Percentiles rank a stretch among this genome's conserved stretches.
Evolutionary conservation across 2,797 vertebrate genomes (phyloP).

Genomic region (Glyptemys insculpta): DNA sequence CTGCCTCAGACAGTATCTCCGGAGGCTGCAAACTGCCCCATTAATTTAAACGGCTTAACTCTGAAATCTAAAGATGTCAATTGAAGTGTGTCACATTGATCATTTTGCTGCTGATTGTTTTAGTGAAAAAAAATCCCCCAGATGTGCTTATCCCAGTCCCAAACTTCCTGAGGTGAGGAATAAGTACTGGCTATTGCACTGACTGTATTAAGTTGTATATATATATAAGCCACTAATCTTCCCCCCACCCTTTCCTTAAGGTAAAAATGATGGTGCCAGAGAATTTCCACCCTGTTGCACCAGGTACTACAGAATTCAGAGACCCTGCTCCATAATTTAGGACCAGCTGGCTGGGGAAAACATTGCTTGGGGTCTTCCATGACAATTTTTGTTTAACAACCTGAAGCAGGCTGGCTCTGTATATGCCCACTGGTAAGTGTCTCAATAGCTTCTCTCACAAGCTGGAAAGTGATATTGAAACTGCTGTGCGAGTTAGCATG

Average conservation of each 20-base stretch:
- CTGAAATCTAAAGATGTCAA: not conserved
- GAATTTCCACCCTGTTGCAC: not conserved
- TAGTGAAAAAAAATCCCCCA: not conserved
- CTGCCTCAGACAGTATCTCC: not conserved
- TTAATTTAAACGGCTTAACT: not conserved
- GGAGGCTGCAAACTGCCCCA: not conserved
- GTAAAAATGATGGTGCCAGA: not conserved
- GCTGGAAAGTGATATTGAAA: not conserved
- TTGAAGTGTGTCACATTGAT: not conserved
- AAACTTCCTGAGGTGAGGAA: not conserved
- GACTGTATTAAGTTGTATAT: not conserved
- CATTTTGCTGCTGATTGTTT: not conserved
- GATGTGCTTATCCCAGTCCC: not conserved
- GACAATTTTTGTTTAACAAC: accelerated
- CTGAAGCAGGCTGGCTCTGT: not conserved
- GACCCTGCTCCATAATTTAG: accelerated
- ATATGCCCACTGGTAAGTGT: not conserved
- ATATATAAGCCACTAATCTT: not conserved
- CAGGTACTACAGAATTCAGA: not conserved
- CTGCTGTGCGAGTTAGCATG: not conserved
- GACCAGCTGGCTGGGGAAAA: accelerated
- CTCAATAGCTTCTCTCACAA: not conserved
- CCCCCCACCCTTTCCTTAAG: not conserved
- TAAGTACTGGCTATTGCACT: not conserved
- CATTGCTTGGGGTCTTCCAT: accelerated